These are phyloP conservation scores for Pantelozetes paolii DNA, from an alignment of 2,888 invertebrate species.

Conservation along the genomic window DNA sequence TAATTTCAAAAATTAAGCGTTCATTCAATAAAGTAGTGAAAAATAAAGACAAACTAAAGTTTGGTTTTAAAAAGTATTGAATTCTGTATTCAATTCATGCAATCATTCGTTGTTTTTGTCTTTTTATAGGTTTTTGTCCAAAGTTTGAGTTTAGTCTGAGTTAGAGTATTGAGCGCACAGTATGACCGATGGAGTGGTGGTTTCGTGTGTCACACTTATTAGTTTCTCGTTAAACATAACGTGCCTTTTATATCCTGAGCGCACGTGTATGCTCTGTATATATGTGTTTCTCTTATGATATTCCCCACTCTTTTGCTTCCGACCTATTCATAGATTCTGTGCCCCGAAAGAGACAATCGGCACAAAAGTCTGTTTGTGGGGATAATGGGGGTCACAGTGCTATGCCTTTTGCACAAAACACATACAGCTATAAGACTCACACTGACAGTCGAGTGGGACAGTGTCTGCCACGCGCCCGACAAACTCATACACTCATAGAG, in stretches of 20 bases:
- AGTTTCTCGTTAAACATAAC: constrained; percentile 33
- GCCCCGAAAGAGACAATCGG: constrained; percentile 13
- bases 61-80: background rate
- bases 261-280: background rate
- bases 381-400: background rate
- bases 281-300: background rate
- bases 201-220: constrained; percentile 26
- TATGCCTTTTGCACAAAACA: constrained; percentile 1
- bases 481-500: constrained; percentile 1
- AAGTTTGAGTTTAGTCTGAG: too few species aligned
- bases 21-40: background rate
- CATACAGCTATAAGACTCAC: background rate
- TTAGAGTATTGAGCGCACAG: background rate
- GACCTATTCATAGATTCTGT: constrained; percentile 4
- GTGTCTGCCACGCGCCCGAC: constrained; percentile 15
- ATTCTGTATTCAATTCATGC: background rate
- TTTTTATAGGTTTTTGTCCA: constrained; percentile 4
- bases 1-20: background rate
- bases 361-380: constrained; percentile 30
- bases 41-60: background rate
- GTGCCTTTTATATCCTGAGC: constrained; percentile 21
- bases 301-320: constrained; percentile 7
- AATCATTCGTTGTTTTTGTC: background rate
- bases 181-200: background rate
- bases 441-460: constrained; percentile 27